Base-by-base conservation (phyloP, 2,797 vertebrate species). In the Ptychadena robeensis region DNA sequence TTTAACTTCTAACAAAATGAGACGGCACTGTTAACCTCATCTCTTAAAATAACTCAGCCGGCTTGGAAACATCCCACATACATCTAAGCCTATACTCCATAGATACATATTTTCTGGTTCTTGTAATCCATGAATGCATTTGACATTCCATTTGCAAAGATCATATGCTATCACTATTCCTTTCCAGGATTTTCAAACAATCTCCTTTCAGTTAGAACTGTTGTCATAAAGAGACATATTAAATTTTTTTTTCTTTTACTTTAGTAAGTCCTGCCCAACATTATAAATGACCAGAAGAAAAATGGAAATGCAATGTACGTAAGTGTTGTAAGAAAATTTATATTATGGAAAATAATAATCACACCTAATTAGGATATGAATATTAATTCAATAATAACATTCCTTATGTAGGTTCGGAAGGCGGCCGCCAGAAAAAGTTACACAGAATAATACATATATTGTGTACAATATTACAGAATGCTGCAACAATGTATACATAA, bases 31-130 rank as follows among this genome's bases (percentile, higher is more conserved):
- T 30, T 66, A 67, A 67, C 40, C 64, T 78, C 75, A 48, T 69
- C 25, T 69, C 40, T 79, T 59, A 68, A 79, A 79, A 79, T 68
- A 79, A 69, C 44, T 69, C 63, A 35, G 40, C 67, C 14, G 44
- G 65, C 53, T 37, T 67, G 31, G 30, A 57, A 78, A 69, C 48
- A 57, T 68, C n/a, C 64, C 64, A 79, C 31, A 69, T 53, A 53
- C 31, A 37, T 48, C 27, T 68, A 37, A 59, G n/a, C 53, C 37
- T 31, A 34, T 34, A 68, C 35, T 30, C 64, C 9, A 28, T 27
- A 18, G 37, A 64, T 28, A 75, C 61, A 28, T 38, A 59, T 64
- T 38, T 30, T 22, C 59, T 25, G 59, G 27, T 61, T 25, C 10
- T 1, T 61, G 59, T 37, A 66, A 77, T 66, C 37, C 38, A 32